Base-by-base conservation (phyloP, 2,797 vertebrate genomes). In the Thalassophryne amazonica region DNA sequence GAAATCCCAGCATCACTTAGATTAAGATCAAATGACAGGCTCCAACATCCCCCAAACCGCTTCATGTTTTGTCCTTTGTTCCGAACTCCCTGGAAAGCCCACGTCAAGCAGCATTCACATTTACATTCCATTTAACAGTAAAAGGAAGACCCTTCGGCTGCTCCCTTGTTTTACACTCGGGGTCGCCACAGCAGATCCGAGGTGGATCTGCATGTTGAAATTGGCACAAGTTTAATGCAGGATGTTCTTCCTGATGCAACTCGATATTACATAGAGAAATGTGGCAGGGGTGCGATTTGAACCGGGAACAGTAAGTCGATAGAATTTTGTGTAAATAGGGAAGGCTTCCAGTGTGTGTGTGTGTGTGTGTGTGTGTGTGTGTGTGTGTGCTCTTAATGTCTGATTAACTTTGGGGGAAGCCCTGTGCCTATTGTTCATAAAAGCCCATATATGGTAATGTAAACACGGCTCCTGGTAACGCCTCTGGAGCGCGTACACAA, bases 361-460 rank as follows among this genome's bases (percentile, higher is more conserved):
- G 25, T 15, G 10, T 41, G 42, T 36, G 57, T 45, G 23, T 39
- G 5, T 32, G 29, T 12, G 14, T 43, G 18, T 56, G 45, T 45
- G 39, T 54, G 43, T 59, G 18, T 15, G 42, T 23, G 19, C 45
- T 9, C 11, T 76, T 81, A 65, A 83, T 63, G 61, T 77, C 77
- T 72, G 66, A 83, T 76, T 76, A 60, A 62, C 69, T 81, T 77
- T 68, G 72, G 76, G 78, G 86, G 81, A 86, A 87, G 80, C 77
- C 84, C 78, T 85, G 41, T 50, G 49, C 61, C 73, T 73, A 80
- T 76, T 81, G 73, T 80, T 86, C 84, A 65, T 61, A 69, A 62
- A 84, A 67, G 28, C 73, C 89, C 89, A 83, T 91, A 87, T 90
- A 90, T 88, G 89, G 90, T 71, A 81, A 78, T 84, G 87, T 90